Conservation (phyloP, 2,888 invertebrate genomes). For the Xestia sexstrigata region DNA sequence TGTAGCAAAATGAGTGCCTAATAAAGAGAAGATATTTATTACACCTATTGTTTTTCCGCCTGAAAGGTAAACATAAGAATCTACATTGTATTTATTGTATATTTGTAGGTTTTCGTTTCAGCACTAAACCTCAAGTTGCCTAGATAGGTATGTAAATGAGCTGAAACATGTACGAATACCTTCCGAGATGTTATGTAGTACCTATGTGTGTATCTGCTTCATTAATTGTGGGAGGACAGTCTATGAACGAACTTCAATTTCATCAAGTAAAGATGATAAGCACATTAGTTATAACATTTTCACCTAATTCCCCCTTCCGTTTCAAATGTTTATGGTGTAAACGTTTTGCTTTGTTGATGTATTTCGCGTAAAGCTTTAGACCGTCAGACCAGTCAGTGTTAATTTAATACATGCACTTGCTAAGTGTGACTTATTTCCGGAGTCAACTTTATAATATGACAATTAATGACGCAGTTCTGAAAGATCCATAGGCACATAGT, state of each 20-base stretch:
- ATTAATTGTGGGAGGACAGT: not conserved
- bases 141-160: slow-evolving; percentile 2
- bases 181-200: not conserved
- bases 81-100: not conserved
- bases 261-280: not conserved
- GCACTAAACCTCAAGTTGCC: not conserved
- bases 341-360: not conserved
- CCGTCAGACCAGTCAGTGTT: not conserved
- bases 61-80: slow-evolving; percentile 16
- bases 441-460: not conserved
- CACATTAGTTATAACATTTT: not conserved
- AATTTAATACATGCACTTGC: not conserved
- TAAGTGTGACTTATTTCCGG: not conserved
- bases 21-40: slow-evolving; percentile 46
- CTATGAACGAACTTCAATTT: slow-evolving; percentile 1
- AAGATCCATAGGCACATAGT: not conserved
- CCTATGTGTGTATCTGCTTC: not conserved
- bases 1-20: slow-evolving; percentile 37
- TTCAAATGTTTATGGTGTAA: not conserved
- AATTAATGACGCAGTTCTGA: not conserved
- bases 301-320: not conserved
- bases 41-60: slow-evolving; percentile 25
- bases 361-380: not conserved
- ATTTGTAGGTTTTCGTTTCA: slow-evolving; percentile 1
- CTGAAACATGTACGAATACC: not conserved